Conservation (phyloP, 1,140 invertebrate species). For the Nephila pilipes region DNA sequence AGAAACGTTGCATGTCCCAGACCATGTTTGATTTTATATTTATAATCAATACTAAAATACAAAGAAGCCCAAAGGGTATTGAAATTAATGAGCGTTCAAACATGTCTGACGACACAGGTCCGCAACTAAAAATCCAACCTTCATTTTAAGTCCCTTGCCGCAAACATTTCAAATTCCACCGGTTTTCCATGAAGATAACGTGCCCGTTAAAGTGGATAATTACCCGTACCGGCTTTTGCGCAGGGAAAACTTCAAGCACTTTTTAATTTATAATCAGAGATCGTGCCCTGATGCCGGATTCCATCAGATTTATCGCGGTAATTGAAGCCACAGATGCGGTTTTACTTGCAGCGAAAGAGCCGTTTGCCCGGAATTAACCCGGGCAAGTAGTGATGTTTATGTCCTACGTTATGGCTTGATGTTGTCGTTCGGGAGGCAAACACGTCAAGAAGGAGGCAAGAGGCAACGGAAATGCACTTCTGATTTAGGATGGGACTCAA, state of each 20-base stretch:
- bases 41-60: not conserved
- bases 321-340: constrained; percentile 56
- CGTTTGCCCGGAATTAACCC: constrained; percentile 47
- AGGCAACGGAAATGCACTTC: constrained; percentile 7
- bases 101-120: not conserved
- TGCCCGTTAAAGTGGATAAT: constrained; percentile 49
- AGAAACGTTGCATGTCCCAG: too few relatives aligned
- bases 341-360: constrained; percentile 18
- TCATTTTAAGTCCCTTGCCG: not conserved
- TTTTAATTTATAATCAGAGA: constrained; percentile 68
- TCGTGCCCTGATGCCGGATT: constrained; percentile 10
- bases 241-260: constrained; percentile 26
- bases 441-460: constrained; percentile 39
- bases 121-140: not conserved
- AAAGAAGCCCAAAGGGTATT: not conserved
- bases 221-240: not conserved
- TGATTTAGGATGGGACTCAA: constrained; percentile 31
- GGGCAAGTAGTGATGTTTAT: constrained; percentile 33
- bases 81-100: not conserved
- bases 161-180: constrained; percentile 11
- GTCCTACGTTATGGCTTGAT: constrained; percentile 13
- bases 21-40: not conserved
- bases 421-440: constrained; percentile 8
- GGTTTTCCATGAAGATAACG: constrained; percentile 3
- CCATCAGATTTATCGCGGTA: constrained; percentile 50